Percentiles rank a stretch among this genome's conserved stretches.
These are phyloP conservation scores for Caenorhabditis auriculariae DNA, from an alignment of 2,888 invertebrate species.

Conservation along the genomic window DNA sequence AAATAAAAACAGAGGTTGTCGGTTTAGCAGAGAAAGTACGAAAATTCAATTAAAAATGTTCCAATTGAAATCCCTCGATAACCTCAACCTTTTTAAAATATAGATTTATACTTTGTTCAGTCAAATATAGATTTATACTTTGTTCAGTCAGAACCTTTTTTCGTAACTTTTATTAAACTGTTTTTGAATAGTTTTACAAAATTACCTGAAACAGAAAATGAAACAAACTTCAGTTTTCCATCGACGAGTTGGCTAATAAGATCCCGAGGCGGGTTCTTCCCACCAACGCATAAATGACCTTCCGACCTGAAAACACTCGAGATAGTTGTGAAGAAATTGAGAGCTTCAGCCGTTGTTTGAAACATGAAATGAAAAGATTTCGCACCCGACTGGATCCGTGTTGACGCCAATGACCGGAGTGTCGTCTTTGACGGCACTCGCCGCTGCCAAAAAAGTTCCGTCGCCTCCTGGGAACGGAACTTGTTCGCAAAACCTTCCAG, in stretches of 20 bases:
- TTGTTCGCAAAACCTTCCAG: neutral
- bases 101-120: too few relatives aligned
- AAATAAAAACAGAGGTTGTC: slow-evolving; percentile 1
- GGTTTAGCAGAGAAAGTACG: too few relatives aligned
- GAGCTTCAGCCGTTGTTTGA: too few relatives aligned
- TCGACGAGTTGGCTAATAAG: slow-evolving; percentile 70
- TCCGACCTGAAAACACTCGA: slow-evolving; percentile 51
- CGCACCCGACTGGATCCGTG: slow-evolving; percentile 57
- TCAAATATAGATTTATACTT: too few relatives aligned
- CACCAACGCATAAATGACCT: slow-evolving; percentile 58
- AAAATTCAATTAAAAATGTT: too few relatives aligned
- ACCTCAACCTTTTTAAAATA: too few relatives aligned
- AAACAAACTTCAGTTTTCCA: slow-evolving; percentile 72
- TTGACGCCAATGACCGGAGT: slow-evolving; percentile 62
- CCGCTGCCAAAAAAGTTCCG: slow-evolving; percentile 61
- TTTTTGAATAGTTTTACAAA: too few relatives aligned
- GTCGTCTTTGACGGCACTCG: slow-evolving; percentile 44
- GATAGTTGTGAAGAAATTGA: neutral
- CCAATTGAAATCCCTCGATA: too few relatives aligned
- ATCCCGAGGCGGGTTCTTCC: slow-evolving; percentile 50
- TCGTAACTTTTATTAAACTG: too few relatives aligned
- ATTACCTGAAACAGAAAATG: slow-evolving; percentile 1
- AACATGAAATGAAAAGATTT: too few relatives aligned
- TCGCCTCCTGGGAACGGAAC: slow-evolving; percentile 45
- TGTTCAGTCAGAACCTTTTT: too few relatives aligned